These are phyloP conservation scores for Cirrhinus molitorella DNA, from an alignment of 2,797 vertebrate species.

Conservation along the genomic window DNA sequence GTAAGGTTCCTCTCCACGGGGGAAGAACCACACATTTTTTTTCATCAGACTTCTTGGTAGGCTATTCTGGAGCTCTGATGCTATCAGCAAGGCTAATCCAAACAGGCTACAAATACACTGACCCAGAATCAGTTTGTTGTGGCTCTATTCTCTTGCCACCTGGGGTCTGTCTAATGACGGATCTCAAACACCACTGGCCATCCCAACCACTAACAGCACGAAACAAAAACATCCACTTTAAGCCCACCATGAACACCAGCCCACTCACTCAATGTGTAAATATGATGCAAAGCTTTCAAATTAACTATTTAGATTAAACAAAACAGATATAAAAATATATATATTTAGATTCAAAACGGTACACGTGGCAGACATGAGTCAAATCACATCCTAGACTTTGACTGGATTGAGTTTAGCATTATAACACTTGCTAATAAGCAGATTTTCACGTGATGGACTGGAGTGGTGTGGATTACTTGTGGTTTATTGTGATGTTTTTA, in stretches of 20 bases:
- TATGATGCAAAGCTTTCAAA: not conserved
- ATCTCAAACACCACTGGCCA: conserved; percentile 1
- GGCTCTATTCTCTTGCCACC: conserved; percentile 20
- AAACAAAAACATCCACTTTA: conserved; percentile 39
- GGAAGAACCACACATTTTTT: not conserved
- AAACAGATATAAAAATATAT: no score
- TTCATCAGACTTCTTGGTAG: conserved; percentile 9
- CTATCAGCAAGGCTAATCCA: conserved; percentile 51
- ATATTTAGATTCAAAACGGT: not conserved
- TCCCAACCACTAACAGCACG: conserved; percentile 1
- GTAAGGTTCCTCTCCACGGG: not conserved
- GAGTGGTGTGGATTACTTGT: not conserved
- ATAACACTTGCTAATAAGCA: not conserved
- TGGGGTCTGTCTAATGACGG: conserved; percentile 28
- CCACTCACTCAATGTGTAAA: not conserved
- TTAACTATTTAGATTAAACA: not conserved
- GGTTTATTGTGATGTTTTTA: not conserved
- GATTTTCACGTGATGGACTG: not conserved
- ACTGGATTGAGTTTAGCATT: not conserved
- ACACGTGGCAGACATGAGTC: not conserved
- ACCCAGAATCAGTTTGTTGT: conserved; percentile 47
- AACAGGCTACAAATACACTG: conserved; percentile 29
- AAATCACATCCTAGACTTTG: not conserved
- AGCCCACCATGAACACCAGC: conserved; percentile 7
- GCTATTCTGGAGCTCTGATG: conserved; percentile 41